A percentile compares a stretch with the other conserved stretches of the same genome.
Conservation (phyloP, 1,140 invertebrate species). For the Liolophura sinensis region DNA sequence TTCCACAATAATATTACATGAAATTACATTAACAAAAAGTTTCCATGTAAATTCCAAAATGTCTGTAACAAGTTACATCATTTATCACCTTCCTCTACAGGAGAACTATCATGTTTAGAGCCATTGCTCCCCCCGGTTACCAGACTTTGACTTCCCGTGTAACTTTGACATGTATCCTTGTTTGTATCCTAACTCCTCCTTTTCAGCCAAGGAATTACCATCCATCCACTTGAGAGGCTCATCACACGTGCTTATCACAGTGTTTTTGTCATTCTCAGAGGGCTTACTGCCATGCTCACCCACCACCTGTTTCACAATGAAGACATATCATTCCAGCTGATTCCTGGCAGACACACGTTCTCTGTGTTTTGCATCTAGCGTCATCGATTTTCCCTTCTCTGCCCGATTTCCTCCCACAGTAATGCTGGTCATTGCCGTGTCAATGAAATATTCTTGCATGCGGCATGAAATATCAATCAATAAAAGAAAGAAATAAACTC, state of each 20-base stretch:
- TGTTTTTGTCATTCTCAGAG: constrained; percentile 79
- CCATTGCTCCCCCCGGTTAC: too few relatives aligned
- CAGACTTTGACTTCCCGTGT: constrained; percentile 36
- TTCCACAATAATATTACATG: too few relatives aligned
- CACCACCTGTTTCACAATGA: constrained; percentile 30
- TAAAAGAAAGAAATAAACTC: too few relatives aligned
- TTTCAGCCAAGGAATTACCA: constrained; percentile 73
- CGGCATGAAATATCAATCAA: too few relatives aligned
- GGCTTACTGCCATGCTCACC: constrained; percentile 66
- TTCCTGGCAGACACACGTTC: constrained; percentile 49
- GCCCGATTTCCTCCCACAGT: constrained; percentile 65
- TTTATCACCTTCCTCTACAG: constrained; percentile 45
- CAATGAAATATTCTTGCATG: too few relatives aligned
- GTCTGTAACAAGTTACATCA: too few relatives aligned
- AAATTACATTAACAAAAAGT: too few relatives aligned
- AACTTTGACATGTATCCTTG: constrained; percentile 58
- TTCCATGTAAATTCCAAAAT: too few relatives aligned
- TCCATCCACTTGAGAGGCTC: constrained; percentile 94
- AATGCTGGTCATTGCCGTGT: too few relatives aligned
- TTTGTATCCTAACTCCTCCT: constrained; percentile 53
- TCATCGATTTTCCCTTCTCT: constrained; percentile 64
- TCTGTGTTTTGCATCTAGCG: constrained; percentile 55
- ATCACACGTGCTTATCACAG: constrained; percentile 85
- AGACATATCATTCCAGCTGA: constrained; percentile 77
- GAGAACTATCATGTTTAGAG: constrained; percentile 18